Evolutionary conservation across 2,888 invertebrate genomes (phyloP).

Genomic region (Keiferia lycopersicella): DNA sequence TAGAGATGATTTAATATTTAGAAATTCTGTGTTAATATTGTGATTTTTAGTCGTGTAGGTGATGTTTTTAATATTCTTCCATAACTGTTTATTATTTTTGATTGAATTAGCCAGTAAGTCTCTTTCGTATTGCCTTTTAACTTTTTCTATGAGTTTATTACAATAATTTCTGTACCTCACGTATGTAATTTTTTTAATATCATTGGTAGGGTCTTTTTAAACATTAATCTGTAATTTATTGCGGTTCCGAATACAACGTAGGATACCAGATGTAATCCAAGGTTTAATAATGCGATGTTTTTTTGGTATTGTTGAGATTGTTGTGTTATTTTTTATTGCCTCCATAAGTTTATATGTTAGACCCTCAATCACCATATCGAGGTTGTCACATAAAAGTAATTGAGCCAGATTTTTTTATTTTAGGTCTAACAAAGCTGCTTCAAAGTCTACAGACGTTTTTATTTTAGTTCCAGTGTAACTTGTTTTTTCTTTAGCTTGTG

Average conservation of each 20-base stretch:
- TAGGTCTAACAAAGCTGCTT: not conserved
- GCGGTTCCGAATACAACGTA: constrained; percentile 24
- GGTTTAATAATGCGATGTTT: constrained; percentile 6
- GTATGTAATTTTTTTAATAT: constrained; percentile 14
- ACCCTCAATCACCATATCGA: not conserved
- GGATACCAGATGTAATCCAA: constrained; percentile 25
- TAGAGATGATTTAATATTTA: not conserved
- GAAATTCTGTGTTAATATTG: not conserved
- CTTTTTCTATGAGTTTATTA: not conserved
- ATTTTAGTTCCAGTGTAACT: not conserved
- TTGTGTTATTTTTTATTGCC: not conserved
- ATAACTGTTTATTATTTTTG: not conserved
- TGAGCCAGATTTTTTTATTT: not conserved
- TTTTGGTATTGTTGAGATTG: not conserved
- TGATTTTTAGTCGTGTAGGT: not conserved
- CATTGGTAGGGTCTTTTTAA: constrained; percentile 13
- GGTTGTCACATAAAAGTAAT: constrained; percentile 2
- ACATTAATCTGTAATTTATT: constrained; percentile 21
- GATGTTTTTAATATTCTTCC: not conserved
- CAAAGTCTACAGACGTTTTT: not conserved
- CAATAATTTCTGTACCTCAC: constrained; percentile 14
- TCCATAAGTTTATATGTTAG: not conserved
- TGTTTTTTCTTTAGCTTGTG: not conserved
- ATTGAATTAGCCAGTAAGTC: not conserved
- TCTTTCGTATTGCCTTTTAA: not conserved